Base-by-base conservation (phyloP, 2,113 vertebrate species). In the Misgurnus anguillicaudatus region DNA sequence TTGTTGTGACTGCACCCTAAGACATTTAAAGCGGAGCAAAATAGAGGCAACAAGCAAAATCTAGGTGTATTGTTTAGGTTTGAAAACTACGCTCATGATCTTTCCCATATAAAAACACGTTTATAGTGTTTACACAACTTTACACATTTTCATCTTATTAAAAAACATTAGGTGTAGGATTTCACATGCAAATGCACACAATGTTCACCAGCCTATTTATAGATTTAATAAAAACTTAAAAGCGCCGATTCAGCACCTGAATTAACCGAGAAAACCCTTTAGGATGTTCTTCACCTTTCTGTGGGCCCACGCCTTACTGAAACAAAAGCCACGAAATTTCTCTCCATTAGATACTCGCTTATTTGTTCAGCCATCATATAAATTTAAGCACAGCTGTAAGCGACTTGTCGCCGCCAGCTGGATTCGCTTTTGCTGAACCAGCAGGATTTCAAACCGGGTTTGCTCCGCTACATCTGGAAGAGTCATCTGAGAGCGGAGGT, bases 321-420 rank as follows among this genome's bases (percentile, higher is more conserved):
- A 93, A 95, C 93, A 93, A 48, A 93, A 94, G 92, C 91, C 88
- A 91, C 88, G 1, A 88, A 91, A 93, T 92, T 93, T 92, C 86
- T 90, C 92, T 88, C 87, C 87, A 93, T 94, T 94, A 95, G 94
- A 96, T 95, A 86, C 92, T 94, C 90, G 96, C 96, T 96, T 98
- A 97, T 97, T 97, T 98, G 95, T 96, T 95, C 93, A 95, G 93
- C 93, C 93, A 93, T 95, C 93, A 94, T 92, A 96, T 94, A 97
- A 98, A 97, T 93, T 88, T 93, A 96, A 94, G 93, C 93, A 93
- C 94, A 97, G 95, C 95, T 98, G 95, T 95, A 97, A 95, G 91
- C 95, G 94, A 95, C 95, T 95, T 95, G 92, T 95, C 94, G 93
- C 85, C 39, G 73, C 82, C 82, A 80, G 82, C 78, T 83, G 82